Evolutionary conservation across 2,113 vertebrate species (phyloP).

Genomic region (Regulus satrapa): DNA sequence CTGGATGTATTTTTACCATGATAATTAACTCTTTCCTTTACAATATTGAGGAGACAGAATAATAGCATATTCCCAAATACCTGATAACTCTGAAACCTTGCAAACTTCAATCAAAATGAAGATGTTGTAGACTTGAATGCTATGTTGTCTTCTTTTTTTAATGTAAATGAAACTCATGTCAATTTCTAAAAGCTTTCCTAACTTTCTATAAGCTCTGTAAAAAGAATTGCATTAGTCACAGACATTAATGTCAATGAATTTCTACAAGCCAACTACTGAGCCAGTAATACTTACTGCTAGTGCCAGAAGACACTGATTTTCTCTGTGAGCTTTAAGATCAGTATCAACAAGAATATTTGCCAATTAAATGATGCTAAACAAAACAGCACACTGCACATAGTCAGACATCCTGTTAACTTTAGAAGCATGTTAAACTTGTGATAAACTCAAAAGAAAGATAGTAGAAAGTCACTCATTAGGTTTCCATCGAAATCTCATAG

Average conservation of each 20-base stretch:
- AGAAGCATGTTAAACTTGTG: background rate
- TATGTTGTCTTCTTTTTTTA: background rate
- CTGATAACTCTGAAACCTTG: background rate
- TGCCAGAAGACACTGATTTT: background rate
- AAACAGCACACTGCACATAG: background rate
- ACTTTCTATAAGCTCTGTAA: background rate
- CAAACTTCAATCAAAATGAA: background rate
- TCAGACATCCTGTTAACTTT: conserved; percentile 11
- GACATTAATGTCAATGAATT: background rate
- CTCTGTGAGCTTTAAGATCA: background rate
- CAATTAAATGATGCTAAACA: conserved; percentile 33
- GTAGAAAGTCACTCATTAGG: conserved; percentile 40
- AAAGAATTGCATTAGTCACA: background rate
- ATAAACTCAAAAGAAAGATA: conserved; percentile 23
- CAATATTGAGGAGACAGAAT: background rate
- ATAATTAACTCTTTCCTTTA: background rate
- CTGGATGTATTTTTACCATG: background rate
- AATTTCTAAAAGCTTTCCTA: background rate
- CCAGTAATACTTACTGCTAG: background rate
- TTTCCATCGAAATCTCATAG: background rate
- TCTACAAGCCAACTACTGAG: background rate
- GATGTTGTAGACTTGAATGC: background rate
- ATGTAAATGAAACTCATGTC: background rate
- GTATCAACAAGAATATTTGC: background rate
- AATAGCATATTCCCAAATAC: background rate